Evolutionary conservation across 2,888 invertebrate genomes (phyloP).

Genomic region (Lucinisca nassula): DNA sequence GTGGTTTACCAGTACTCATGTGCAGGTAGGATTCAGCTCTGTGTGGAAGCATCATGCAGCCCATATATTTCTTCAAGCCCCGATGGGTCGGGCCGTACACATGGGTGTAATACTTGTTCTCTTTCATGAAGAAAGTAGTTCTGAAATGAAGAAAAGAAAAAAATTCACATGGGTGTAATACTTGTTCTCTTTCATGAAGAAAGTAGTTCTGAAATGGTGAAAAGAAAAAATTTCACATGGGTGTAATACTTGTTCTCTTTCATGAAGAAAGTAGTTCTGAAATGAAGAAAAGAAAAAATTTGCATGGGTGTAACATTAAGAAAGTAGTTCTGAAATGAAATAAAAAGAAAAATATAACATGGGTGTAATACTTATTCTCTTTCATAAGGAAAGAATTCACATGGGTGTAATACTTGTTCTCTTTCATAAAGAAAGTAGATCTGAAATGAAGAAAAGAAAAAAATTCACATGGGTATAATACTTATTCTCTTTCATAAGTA

Average conservation of each 20-base stretch:
- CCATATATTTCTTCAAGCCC: too few species aligned
- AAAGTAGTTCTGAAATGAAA: too few species aligned
- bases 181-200: constrained; percentile 99
- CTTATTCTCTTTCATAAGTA: constrained; percentile 99
- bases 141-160: too few species aligned
- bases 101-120: constrained; percentile 99
- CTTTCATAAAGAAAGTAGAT: constrained; percentile 99
- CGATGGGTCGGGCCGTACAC: too few species aligned
- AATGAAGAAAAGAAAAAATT: constrained; percentile 91
- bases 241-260: constrained; percentile 99
- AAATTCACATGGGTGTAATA: constrained; percentile 99
- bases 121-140: constrained; percentile 99
- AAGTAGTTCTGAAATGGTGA: too few species aligned
- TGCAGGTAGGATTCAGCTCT: too few species aligned
- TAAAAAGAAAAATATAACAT: constrained; percentile 98
- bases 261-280: constrained; percentile 98
- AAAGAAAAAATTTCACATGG: constrained; percentile 98
- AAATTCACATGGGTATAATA: constrained; percentile 99
- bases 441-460: too few species aligned
- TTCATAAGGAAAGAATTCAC: constrained; percentile 99
- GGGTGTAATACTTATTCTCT: constrained; percentile 99
- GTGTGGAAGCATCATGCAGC: too few species aligned
- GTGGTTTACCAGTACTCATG: too few species aligned
- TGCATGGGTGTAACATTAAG: constrained; percentile 99
- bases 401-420: constrained; percentile 99